A percentile compares a stretch with the other conserved stretches of the same genome.
phyloP scores from a whole-genome alignment of 2,888 invertebrate genomes.

The Tetranychus piercei region DNA sequence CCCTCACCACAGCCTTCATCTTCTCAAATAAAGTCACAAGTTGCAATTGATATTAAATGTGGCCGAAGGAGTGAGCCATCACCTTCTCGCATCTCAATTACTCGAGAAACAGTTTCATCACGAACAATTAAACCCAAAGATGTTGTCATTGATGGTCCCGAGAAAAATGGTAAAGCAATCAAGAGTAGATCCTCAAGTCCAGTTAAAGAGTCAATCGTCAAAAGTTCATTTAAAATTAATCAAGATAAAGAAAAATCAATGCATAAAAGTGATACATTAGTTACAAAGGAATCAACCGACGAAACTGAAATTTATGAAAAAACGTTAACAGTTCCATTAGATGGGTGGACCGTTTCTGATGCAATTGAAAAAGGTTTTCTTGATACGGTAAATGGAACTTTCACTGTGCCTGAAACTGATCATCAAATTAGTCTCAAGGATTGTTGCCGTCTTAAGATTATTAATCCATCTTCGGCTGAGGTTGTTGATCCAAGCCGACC shows the following conservation, averaged over 20 bases:
- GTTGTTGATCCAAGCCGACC: slow-evolving; percentile 58
- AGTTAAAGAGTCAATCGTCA: background rate
- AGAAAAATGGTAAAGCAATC: background rate
- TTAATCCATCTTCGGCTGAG: slow-evolving; percentile 50
- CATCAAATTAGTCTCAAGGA: slow-evolving; percentile 58
- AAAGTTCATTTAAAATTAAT: background rate
- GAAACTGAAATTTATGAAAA: background rate
- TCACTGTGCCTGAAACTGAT: slow-evolving; percentile 69
- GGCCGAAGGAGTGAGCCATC: background rate
- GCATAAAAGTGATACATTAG: background rate
- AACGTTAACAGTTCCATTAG: slow-evolving; percentile 49
- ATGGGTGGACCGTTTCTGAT: slow-evolving; percentile 62
- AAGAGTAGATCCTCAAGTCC: background rate
- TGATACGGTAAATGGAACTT: slow-evolving; percentile 61
- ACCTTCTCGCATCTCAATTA: background rate
- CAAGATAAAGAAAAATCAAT: too few species aligned
- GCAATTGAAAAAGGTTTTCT: slow-evolving; percentile 64
- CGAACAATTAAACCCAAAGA: background rate
- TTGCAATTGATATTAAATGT: background rate
- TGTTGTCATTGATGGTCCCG: background rate
- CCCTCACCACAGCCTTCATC: background rate
- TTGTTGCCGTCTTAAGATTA: slow-evolving; percentile 60
- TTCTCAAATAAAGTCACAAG: background rate
- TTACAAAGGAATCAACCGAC: background rate
- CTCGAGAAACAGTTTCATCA: background rate